phyloP scores from a whole-genome alignment of 2,113 vertebrate species.

The Hydrochoerus hydrochaeris region DNA sequence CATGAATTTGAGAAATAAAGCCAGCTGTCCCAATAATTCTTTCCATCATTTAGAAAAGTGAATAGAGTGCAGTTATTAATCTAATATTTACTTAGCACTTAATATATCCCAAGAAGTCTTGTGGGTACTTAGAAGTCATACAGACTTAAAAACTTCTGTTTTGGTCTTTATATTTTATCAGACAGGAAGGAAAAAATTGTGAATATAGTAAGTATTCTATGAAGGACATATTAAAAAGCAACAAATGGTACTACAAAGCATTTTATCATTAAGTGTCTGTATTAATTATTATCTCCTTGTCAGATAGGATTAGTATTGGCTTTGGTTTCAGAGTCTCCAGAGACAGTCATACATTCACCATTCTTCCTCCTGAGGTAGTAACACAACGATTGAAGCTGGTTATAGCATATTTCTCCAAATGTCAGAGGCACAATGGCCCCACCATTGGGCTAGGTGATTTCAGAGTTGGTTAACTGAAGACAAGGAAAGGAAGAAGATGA shows the following conservation, averaged over 20 bases:
- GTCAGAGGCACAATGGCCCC: not conserved
- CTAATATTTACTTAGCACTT: not conserved
- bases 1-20: not conserved
- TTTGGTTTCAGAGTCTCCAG: not conserved
- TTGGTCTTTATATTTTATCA: not conserved
- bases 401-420: not conserved
- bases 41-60: not conserved
- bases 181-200: not conserved
- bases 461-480: not conserved
- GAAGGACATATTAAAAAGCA: not conserved
- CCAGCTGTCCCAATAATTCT: not conserved
- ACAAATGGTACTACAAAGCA: not conserved
- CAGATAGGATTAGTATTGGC: not conserved
- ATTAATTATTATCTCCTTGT: not conserved
- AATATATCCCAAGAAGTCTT: not conserved
- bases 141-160: not conserved
- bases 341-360: accelerated
- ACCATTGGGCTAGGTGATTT: not conserved
- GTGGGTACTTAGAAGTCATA: not conserved
- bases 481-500: not conserved
- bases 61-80: not conserved
- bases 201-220: not conserved
- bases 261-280: not conserved
- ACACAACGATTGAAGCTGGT: not conserved
- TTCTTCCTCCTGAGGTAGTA: not conserved